A percentile compares a stretch with the other conserved stretches of the same genome.
phyloP scores from a whole-genome alignment of 2,113 vertebrate species.

The Propithecus coquereli region DNA sequence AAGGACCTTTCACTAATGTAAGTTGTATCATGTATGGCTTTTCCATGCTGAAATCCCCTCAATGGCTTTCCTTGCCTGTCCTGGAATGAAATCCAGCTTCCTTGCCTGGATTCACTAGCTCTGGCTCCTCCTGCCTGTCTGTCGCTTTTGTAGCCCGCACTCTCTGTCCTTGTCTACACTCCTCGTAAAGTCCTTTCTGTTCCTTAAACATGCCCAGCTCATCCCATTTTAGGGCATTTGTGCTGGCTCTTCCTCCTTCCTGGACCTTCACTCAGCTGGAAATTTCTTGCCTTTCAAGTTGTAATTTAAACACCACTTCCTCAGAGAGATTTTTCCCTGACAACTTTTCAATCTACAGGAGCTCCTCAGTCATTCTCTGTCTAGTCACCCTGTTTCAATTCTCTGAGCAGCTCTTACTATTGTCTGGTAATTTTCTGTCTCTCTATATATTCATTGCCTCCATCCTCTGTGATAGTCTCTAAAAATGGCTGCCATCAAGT shows the following conservation, averaged over 20 bases:
- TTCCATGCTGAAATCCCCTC: neutral
- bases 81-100: neutral
- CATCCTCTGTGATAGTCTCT: neutral
- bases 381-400: neutral
- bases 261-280: neutral
- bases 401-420: neutral
- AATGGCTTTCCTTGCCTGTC: neutral
- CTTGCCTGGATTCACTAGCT: neutral
- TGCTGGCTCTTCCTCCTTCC: neutral
- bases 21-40: neutral
- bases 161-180: neutral
- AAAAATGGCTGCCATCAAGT: neutral
- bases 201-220: neutral
- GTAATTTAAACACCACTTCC: neutral
- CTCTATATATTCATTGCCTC: neutral
- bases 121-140: neutral
- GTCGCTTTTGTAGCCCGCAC: neutral
- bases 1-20: neutral
- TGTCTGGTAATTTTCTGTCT: neutral
- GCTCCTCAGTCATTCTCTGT: neutral
- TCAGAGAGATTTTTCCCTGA: neutral
- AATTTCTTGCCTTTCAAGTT: neutral
- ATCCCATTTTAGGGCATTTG: neutral
- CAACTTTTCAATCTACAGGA: neutral
- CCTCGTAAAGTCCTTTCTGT: neutral